Conservation (phyloP, 2,113 vertebrate genomes). For the Spizaetus ornatus region DNA sequence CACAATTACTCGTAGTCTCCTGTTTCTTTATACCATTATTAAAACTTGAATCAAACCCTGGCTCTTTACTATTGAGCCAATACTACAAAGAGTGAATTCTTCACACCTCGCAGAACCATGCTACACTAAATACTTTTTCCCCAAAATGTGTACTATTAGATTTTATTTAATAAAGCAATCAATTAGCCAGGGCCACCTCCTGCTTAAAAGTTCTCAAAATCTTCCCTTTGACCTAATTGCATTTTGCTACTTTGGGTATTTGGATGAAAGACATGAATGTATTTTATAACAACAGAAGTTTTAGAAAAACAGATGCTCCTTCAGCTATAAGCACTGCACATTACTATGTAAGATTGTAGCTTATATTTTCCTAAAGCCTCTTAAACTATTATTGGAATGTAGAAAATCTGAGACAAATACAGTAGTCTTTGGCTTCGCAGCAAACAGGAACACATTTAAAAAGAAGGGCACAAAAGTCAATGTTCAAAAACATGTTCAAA, state of each 20-base stretch:
- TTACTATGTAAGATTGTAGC: neutral
- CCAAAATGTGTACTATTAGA: neutral
- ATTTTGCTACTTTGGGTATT: neutral
- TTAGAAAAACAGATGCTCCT: neutral
- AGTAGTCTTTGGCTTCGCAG: neutral
- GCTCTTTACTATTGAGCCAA: neutral
- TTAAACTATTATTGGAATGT: neutral
- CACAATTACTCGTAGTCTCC: neutral
- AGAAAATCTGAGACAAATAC: neutral
- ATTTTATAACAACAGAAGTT: neutral
- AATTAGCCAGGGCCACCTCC: neutral
- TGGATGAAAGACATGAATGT: neutral
- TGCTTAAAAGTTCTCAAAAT: neutral
- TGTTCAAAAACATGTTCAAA: neutral
- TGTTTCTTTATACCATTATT: neutral
- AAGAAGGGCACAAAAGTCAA: neutral
- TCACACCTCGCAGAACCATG: neutral
- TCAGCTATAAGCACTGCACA: neutral
- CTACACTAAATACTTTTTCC: neutral
- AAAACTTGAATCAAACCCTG: neutral
- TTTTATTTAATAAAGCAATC: neutral
- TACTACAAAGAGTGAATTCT: neutral
- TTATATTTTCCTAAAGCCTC: neutral
- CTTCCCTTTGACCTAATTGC: neutral
- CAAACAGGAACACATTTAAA: neutral